A percentile compares a stretch with the other conserved stretches of the same genome.
Evolutionary conservation across 2,797 vertebrate genomes (phyloP).

Genomic region (Melanotaenia nigrans): DNA sequence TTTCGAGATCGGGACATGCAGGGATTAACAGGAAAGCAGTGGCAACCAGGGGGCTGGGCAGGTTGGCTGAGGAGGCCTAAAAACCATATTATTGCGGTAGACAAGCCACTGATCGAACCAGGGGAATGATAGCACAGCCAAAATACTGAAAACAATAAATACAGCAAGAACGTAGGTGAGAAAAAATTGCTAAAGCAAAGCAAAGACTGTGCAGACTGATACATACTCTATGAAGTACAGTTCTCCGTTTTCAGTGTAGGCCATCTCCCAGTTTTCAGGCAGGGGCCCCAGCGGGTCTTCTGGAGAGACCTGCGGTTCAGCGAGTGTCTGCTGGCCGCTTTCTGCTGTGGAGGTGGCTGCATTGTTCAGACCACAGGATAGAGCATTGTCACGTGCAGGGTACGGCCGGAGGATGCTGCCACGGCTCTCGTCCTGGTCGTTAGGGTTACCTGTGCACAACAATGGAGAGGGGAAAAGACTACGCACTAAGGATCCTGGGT

Average conservation of each 20-base stretch:
- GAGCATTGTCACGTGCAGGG: slow-evolving; percentile 83
- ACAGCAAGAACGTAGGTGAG: slow-evolving; percentile 29
- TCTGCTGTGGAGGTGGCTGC: slow-evolving; percentile 89
- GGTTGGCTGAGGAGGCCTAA: slow-evolving; percentile 69
- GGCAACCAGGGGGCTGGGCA: slow-evolving; percentile 65
- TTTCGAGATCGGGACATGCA: slow-evolving; percentile 78
- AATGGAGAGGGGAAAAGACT: slow-evolving; percentile 83
- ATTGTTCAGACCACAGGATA: slow-evolving; percentile 85
- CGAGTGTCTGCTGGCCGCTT: slow-evolving; percentile 92
- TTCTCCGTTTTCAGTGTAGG: slow-evolving; percentile 98
- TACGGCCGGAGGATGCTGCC: slow-evolving; percentile 79
- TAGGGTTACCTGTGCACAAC: slow-evolving; percentile 90
- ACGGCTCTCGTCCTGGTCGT: slow-evolving; percentile 91
- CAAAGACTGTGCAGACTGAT: slow-evolving; percentile 18
- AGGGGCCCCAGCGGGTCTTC: slow-evolving; percentile 94
- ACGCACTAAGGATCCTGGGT: slow-evolving; percentile 84
- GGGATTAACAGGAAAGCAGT: slow-evolving; percentile 77
- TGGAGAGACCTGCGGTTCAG: slow-evolving; percentile 88
- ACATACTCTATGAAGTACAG: slow-evolving; percentile 99
- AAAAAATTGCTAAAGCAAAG: slow-evolving; percentile 43
- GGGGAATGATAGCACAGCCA: slow-evolving; percentile 62
- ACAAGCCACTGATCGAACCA: slow-evolving; percentile 68
- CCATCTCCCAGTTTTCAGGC: slow-evolving; percentile 99
- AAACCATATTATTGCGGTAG: slow-evolving; percentile 67
- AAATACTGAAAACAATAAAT: slow-evolving; percentile 60